Evolutionary conservation across 2,888 invertebrate species (phyloP).

Genomic region (Spodoptera picta): DNA sequence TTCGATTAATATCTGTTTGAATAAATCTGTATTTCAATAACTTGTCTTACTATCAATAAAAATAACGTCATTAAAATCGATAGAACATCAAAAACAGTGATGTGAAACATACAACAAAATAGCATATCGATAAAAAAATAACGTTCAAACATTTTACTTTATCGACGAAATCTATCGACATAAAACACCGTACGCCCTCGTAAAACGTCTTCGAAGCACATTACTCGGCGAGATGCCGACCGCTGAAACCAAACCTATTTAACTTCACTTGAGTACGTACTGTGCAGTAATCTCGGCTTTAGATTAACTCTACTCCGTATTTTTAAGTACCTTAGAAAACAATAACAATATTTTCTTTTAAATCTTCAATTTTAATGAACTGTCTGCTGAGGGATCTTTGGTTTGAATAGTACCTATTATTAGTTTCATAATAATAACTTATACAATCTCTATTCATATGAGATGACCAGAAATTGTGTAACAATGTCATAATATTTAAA

Average conservation of each 20-base stretch:
- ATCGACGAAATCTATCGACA: conserved; percentile 43
- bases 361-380: conserved; percentile 47
- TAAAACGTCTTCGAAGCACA: conserved; percentile 57
- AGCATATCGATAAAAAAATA: conserved; percentile 29
- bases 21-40: no score
- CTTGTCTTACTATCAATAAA: no score
- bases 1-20: neutral
- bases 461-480: no score
- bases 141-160: conserved; percentile 3
- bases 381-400: conserved; percentile 8
- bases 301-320: conserved; percentile 66
- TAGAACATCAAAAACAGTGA: neutral
- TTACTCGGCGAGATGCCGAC: conserved; percentile 64
- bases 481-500: no score
- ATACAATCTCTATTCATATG: no score
- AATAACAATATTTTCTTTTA: conserved; percentile 51
- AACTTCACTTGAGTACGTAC: conserved; percentile 70
- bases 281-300: conserved; percentile 65
- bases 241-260: conserved; percentile 76
- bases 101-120: neutral
- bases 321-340: conserved; percentile 56
- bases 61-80: no score
- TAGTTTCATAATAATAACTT: no score
- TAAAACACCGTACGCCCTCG: conserved; percentile 32
- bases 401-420: no score